Evolutionary conservation across 2,888 invertebrate genomes (phyloP).

Genomic region (Drosophila anomelani): DNA sequence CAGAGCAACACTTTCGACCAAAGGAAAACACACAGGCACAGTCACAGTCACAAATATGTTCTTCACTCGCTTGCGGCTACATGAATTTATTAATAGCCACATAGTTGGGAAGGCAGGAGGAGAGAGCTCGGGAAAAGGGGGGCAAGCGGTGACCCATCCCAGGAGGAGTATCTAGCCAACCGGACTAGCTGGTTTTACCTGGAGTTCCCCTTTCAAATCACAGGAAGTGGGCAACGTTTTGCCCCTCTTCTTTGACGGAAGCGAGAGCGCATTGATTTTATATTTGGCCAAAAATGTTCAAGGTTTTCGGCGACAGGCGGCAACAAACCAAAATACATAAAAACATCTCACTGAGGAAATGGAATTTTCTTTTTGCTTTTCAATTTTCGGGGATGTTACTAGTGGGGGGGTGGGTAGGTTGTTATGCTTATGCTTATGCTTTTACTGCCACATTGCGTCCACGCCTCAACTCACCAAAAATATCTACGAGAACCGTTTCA

Average conservation of each 20-base stretch:
- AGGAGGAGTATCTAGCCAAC: conserved; percentile 35
- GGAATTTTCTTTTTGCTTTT: conserved; percentile 4
- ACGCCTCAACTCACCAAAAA: conserved; percentile 13
- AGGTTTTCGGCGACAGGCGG: conserved; percentile 54
- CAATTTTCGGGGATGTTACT: conserved; percentile 16
- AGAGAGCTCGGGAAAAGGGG: background rate
- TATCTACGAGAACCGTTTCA: conserved; percentile 14
- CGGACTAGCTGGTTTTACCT: conserved; percentile 51
- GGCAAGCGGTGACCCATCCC: background rate
- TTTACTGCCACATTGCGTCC: conserved; percentile 4
- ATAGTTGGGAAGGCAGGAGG: conserved; percentile 1
- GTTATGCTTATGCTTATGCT: conserved; percentile 3
- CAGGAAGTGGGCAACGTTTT: background rate
- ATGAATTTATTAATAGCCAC: conserved; percentile 50
- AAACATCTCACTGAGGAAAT: conserved; percentile 11
- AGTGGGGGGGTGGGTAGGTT: background rate
- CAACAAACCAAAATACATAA: conserved; percentile 34
- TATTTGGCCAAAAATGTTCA: conserved; percentile 62
- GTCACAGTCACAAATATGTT: conserved; percentile 15
- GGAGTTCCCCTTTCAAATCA: conserved; percentile 4
- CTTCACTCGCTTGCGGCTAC: conserved; percentile 21
- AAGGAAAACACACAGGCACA: conserved; percentile 28
- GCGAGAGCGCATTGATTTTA: conserved; percentile 73
- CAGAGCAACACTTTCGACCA: conserved; percentile 33
- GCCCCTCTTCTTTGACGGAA: conserved; percentile 1